Percentiles rank a stretch among this genome's conserved stretches.
These are phyloP conservation scores for Enhydra lutris DNA, from an alignment of 2,113 vertebrate species.

Conservation along the genomic window DNA sequence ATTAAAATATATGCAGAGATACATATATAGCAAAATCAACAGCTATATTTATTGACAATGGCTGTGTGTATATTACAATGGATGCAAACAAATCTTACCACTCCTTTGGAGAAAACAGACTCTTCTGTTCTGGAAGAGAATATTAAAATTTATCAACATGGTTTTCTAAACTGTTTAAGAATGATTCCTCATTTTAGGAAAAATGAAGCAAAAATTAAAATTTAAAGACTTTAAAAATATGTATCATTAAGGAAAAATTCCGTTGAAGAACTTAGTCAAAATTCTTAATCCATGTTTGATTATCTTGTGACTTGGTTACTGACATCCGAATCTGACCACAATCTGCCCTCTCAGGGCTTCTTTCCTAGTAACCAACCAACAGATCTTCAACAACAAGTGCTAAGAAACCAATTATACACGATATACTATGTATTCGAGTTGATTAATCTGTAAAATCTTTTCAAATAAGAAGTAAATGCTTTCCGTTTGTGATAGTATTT, in stretches of 20 bases:
- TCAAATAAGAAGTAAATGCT: neutral
- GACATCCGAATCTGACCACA: neutral
- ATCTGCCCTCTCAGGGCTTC: neutral
- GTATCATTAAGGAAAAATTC: conserved; percentile 26
- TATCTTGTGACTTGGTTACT: conserved; percentile 21
- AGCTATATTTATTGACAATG: neutral
- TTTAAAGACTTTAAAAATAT: neutral
- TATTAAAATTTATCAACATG: conserved; percentile 54
- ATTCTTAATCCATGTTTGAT: neutral
- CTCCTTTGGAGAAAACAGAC: conserved; percentile 92
- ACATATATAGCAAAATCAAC: neutral
- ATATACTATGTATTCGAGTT: neutral
- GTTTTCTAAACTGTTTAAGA: conserved; percentile 48
- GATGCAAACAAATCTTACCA: conserved; percentile 85
- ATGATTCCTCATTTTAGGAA: conserved; percentile 22
- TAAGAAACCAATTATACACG: conserved; percentile 25
- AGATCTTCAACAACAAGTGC: neutral
- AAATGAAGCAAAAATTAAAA: conserved; percentile 39
- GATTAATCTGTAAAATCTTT: neutral
- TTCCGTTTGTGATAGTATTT: neutral
- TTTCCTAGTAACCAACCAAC: neutral
- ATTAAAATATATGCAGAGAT: conserved; percentile 19
- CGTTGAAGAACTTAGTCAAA: conserved; percentile 11
- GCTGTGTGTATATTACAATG: conserved; percentile 22
- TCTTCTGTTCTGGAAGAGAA: conserved; percentile 90